Percentiles rank a stretch among this genome's conserved stretches.
Conservation (phyloP, 2,797 vertebrate species). For the Sus cebifrons region DNA sequence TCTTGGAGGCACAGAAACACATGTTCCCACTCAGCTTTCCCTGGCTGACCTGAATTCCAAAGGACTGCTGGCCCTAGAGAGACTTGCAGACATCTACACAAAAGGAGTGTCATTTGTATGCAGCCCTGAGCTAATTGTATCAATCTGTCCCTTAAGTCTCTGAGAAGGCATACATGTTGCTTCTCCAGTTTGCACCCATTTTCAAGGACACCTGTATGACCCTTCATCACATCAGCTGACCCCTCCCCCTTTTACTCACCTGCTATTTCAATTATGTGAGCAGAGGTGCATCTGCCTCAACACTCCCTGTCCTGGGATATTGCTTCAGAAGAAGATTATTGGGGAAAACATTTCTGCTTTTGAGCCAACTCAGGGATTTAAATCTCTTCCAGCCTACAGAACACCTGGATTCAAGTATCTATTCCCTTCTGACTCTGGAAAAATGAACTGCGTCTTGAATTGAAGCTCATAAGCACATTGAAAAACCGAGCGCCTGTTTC, state of each 20-base stretch:
- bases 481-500: slow-evolving; percentile 62
- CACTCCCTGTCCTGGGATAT: slow-evolving; percentile 76
- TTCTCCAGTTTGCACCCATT: slow-evolving; percentile 65
- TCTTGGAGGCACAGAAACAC: slow-evolving; percentile 45
- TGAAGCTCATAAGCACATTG: slow-evolving; percentile 54
- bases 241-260: slow-evolving; percentile 53
- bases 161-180: slow-evolving; percentile 70
- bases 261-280: slow-evolving; percentile 79
- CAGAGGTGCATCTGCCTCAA: slow-evolving; percentile 68
- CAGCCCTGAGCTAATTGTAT: slow-evolving; percentile 71
- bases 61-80: neutral
- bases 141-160: slow-evolving; percentile 69
- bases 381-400: slow-evolving; percentile 71
- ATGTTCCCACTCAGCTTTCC: slow-evolving; percentile 51
- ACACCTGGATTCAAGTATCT: slow-evolving; percentile 79
- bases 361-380: slow-evolving; percentile 68
- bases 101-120: slow-evolving; percentile 47
- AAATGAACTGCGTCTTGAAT: slow-evolving; percentile 68
- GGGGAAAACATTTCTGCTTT: slow-evolving; percentile 53
- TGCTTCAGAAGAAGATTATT: slow-evolving; percentile 74
- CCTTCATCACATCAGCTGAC: slow-evolving; percentile 60
- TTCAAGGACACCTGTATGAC: slow-evolving; percentile 78
- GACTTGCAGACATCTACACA: slow-evolving; percentile 59
- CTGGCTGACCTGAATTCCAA: slow-evolving; percentile 62
- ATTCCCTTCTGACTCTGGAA: slow-evolving; percentile 63